These are phyloP conservation scores for Clarias platycephalus DNA, from an alignment of 2,797 vertebrate genomes.

Conservation along the genomic window DNA sequence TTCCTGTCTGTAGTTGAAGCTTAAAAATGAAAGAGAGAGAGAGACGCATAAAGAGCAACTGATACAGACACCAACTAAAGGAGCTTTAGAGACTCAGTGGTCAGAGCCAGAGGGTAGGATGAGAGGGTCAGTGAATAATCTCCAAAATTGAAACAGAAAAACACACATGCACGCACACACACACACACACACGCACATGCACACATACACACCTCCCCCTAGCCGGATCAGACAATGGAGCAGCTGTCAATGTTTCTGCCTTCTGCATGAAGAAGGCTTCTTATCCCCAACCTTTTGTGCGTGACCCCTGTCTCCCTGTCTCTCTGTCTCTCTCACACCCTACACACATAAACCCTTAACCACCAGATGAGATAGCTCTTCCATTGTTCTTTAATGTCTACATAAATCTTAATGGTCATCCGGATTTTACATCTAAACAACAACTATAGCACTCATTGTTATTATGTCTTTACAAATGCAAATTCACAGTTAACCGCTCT, in stretches of 20 bases:
- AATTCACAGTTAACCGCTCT: constrained; percentile 34
- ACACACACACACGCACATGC: not conserved
- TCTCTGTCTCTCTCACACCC: constrained; percentile 30
- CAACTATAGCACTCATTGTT: constrained; percentile 35
- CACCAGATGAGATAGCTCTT: constrained; percentile 40
- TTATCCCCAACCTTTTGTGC: constrained; percentile 49
- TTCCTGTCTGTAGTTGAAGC: not conserved
- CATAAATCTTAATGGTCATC: constrained; percentile 44
- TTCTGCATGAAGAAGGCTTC: constrained; percentile 42
- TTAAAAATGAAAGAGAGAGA: constrained; percentile 57
- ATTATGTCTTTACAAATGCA: constrained; percentile 43
- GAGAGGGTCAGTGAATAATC: constrained; percentile 50
- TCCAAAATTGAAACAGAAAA: constrained; percentile 46
- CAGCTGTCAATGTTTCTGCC: constrained; percentile 47
- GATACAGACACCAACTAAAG: constrained; percentile 40
- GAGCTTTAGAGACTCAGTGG: constrained; percentile 27
- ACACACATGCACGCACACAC: not conserved
- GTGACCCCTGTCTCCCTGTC: constrained; percentile 39
- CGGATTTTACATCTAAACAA: constrained; percentile 25
- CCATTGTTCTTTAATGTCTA: constrained; percentile 50
- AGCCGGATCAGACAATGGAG: constrained; percentile 43
- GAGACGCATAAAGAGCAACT: constrained; percentile 32
- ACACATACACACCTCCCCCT: constrained; percentile 8
- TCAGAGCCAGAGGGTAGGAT: constrained; percentile 48
- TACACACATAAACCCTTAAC: constrained; percentile 41